Percentiles rank a stretch among this genome's conserved stretches.
Evolutionary conservation across 2,797 vertebrate species (phyloP).

Genomic region (Phoebastria nigripes): DNA sequence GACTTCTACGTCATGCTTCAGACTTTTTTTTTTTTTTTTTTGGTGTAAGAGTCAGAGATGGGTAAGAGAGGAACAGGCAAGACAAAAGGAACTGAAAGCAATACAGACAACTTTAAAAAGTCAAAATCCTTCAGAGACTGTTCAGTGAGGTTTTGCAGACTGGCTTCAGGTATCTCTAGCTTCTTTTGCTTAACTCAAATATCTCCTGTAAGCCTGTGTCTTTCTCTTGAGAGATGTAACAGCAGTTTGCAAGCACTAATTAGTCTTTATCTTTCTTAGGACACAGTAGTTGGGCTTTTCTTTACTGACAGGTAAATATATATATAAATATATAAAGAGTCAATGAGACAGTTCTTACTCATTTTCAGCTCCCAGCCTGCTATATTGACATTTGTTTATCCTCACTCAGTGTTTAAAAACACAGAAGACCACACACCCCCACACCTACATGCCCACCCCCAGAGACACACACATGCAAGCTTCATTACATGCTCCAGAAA

Average conservation of each 20-base stretch:
- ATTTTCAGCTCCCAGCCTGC: background rate
- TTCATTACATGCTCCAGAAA: background rate
- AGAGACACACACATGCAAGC: background rate
- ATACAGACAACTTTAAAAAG: background rate
- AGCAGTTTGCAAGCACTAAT: background rate
- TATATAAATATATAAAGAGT: background rate
- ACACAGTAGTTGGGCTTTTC: background rate
- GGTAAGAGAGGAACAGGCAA: background rate
- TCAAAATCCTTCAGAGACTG: background rate
- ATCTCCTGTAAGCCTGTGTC: too few relatives aligned
- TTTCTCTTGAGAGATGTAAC: rapidly evolving
- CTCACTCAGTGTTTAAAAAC: background rate
- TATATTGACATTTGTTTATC: background rate
- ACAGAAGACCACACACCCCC: background rate
- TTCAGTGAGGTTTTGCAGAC: background rate
- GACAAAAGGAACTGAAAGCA: background rate
- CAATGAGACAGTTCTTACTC: background rate
- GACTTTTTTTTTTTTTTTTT: background rate
- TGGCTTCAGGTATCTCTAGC: background rate
- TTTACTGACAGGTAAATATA: background rate
- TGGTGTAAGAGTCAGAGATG: background rate
- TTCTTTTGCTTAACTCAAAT: background rate
- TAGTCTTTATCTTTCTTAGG: background rate
- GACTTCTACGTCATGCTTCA: background rate
- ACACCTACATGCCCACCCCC: background rate